Conservation (phyloP, 37 sponge, comb jelly and placozoan species). For the Halisarca cf. caerulea region DNA sequence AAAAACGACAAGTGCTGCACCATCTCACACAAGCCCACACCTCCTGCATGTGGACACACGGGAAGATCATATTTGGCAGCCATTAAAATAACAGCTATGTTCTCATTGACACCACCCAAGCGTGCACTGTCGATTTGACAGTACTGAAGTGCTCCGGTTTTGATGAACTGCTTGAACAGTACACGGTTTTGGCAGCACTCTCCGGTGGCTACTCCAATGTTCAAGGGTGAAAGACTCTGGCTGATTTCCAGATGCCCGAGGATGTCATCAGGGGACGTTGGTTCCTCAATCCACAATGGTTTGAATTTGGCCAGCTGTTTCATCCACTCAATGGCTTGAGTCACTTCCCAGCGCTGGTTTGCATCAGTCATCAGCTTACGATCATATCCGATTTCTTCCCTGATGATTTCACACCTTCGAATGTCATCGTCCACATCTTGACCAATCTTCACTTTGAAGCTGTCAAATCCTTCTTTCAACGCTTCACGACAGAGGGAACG, state of each 20-base stretch:
- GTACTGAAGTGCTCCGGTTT: constrained; percentile 80
- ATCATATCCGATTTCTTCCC: constrained; percentile 75
- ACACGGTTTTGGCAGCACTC: constrained; percentile 84
- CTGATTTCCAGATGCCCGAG: constrained; percentile 77
- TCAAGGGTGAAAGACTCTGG: constrained; percentile 37
- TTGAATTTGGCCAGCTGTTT: constrained; percentile 63
- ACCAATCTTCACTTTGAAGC: constrained; percentile 92
- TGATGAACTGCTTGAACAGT: constrained; percentile 92
- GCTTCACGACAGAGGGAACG: constrained; percentile 49
- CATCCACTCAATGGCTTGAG: constrained; percentile 73
- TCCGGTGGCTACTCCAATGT: constrained; percentile 86
- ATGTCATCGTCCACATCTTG: constrained; percentile 64
- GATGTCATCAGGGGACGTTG: constrained; percentile 88
- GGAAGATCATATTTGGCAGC: constrained; percentile 84
- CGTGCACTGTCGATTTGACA: constrained; percentile 91
- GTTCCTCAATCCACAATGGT: constrained; percentile 91
- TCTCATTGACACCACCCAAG: constrained; percentile 84
- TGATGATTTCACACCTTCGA: constrained; percentile 60
- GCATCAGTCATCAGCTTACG: constrained; percentile 78
- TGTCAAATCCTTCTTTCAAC: constrained; percentile 61
- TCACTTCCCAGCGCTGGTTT: constrained; percentile 84
- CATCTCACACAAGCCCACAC: constrained; percentile 90
- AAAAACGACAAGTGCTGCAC: constrained; percentile 79
- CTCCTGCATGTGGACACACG: constrained; percentile 92
- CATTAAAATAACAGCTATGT: constrained; percentile 75